Evolutionary conservation across 2,888 invertebrate species (phyloP), one percentile per base, ranked within the genome.

Genomic region (Hirtodrosophila confusa): DNA sequence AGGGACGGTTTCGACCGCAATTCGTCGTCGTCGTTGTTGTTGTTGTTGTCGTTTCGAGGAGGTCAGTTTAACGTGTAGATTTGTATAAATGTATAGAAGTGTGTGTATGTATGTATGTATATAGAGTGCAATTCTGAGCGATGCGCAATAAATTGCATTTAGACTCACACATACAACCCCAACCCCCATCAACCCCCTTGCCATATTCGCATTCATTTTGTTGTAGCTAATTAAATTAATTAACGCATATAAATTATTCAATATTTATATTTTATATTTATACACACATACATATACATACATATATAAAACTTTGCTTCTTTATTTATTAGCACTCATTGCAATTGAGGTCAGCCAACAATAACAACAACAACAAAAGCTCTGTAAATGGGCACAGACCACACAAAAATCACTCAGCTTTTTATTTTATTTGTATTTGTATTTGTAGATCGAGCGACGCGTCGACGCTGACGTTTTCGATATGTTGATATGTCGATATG

Each of bases 1-100:
- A 88, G 89, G 88, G 88, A 89, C 88, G 89, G 89, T 78, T 88
- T 83, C 89, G 86, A 89, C 88, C 88, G 89, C 89, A 89, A 88
- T 88, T 88, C 80, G 74, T 69, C 78, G 84, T 73, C 69, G 75
- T 39, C 57, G 45, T 44, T 45, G 57, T 31, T 44, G 57, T 45
- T 40, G 51, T 31, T 36, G 58, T 53, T 37, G 64, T 54, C 66
- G 65, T 55, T 63, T 63, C 48, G 80, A 78, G 86, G 83, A 87
- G 83, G 83, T 87, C 83, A 84, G 83, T 88, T 84, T 69, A 61
- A 77, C 73, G 57, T 79, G 76, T 86, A 69, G 67, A 58, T 86
- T 80, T 85, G 67, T 80, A 62, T 63, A 57, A 51, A 57, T 43
- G 27, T 17, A 11, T 35, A 11, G 8, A 31, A n/a, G 9, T 56